Evolutionary conservation across 1,140 invertebrate genomes (phyloP), one percentile per base, ranked within the genome.

Genomic region (Camponotus vicinus): DNA sequence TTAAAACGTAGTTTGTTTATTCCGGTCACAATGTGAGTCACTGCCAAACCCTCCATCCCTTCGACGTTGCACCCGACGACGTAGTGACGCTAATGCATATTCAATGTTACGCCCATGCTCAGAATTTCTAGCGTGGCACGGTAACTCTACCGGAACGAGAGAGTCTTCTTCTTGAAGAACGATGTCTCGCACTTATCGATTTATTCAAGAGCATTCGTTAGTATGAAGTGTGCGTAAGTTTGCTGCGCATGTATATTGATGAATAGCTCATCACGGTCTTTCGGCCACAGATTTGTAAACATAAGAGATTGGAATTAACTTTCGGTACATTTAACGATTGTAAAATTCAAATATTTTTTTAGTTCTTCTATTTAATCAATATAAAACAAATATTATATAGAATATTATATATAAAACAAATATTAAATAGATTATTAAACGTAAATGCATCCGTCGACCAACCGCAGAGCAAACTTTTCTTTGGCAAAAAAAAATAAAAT

Each of bases 61-160:
- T 67, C 89, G 87, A 83, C 90, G 89, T 89, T 86, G 87, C 88
- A 89, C 90, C 88, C 88, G 89, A 86, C 90, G 85, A 88, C 90
- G 87, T 85, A 88, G 89, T 91, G 91, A 92, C 92, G 90, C 91
- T 93, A 92, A 93, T 93, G 92, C 93, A 93, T 94, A 94, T 94
- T 94, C 93, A 94, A 93, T 93, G 92, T 90, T 92, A 91, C 89
- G 87, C 88, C 89, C 90, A 92, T 92, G 91, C 86, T 79, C 34
- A 57, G 91, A 92, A 92, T 92, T 89, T 91, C 77, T 87, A 82
- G 37, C 70, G 86, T 84, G 80, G 83, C 52, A 85, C 77, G 78
- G 77, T n/a, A 67, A 69, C 80, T 79, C 78, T 55, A 32, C 15
- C 64, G 71, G 45, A 85, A 37, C 71, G 63, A 45, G 42, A 45